Percentiles rank a stretch among this genome's conserved stretches.
Conservation (phyloP, 2,888 invertebrate genomes). For the Drosophila mettleri region DNA sequence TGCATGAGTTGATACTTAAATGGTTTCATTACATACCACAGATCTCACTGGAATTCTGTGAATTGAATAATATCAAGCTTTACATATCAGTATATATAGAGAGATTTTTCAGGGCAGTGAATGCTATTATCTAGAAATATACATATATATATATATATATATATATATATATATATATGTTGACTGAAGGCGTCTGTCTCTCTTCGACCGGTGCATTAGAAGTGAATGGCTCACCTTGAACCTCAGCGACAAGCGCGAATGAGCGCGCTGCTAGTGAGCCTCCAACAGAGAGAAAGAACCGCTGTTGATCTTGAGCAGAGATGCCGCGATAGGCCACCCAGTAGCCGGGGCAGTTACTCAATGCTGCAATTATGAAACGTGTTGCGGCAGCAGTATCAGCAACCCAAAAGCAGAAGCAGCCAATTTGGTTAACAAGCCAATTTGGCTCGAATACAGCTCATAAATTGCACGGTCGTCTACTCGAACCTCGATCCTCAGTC, state of each 20-base stretch:
- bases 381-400: slow-evolving; percentile 56
- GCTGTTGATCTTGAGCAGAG: slow-evolving; percentile 32
- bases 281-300: slow-evolving; percentile 5
- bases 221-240: slow-evolving; percentile 71
- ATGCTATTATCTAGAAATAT: neutral
- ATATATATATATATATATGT: neutral
- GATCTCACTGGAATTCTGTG: neutral
- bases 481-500: slow-evolving; percentile 43
- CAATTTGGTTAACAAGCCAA: slow-evolving; percentile 80
- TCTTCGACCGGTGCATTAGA: slow-evolving; percentile 58
- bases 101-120: neutral
- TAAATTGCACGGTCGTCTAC: slow-evolving; percentile 50
- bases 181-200: slow-evolving; percentile 21
- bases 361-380: slow-evolving; percentile 73
- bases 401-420: slow-evolving; percentile 42
- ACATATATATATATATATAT: neutral
- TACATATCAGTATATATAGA: neutral
- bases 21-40: slow-evolving; percentile 14
- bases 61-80: neutral
- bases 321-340: slow-evolving; percentile 57
- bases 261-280: slow-evolving; percentile 53
- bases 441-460: slow-evolving; percentile 57
- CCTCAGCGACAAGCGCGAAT: slow-evolving; percentile 40
- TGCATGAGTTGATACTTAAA: slow-evolving; percentile 39
- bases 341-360: slow-evolving; percentile 48